Base-by-base conservation (phyloP, 2,888 invertebrate genomes). In the Acrocyrtus sp. region DNA sequence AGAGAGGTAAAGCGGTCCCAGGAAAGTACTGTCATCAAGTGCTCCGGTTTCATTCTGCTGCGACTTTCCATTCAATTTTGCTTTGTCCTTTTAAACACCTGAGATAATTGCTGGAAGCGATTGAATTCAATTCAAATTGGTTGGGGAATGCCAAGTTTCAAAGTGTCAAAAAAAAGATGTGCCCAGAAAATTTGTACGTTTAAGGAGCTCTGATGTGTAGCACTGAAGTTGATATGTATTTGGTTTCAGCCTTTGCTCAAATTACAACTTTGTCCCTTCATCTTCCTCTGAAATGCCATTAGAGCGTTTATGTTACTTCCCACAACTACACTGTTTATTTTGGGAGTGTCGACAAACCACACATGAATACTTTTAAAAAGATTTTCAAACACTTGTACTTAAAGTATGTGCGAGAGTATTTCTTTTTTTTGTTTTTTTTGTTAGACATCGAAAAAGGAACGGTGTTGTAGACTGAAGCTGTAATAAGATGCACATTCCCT, bases 281-380 rank as follows among this genome's bases (percentile, higher is more conserved):
- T n/a, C n/a, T n/a, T n/a, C n/a, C n/a, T n/a, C n/a, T n/a, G n/a
- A n/a, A n/a, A n/a, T n/a, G n/a, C n/a, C n/a, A n/a, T n/a, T 34
- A 12, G 34, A 34, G 34, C 34, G 12, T 34, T 34, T 12, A 34
- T 34, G 6, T 34, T 34, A 34, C 34, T 34, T 34, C 12, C 34
- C 12, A n/a, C n/a, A n/a, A 50, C 29, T 10, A 27, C 26, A 61
- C 21, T 54, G 54, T 54, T 54, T 66, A 66, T 66, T 63, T 56
- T 57, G 70, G 70, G 70, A 70, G 70, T 70, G 62, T 63, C 48
- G 41, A 45, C 54, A 61, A 45, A 69, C 53, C 69, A 62, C 69
- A 58, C 27, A 17, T 19, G 54, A 34, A 17, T 27, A 12, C 34
- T 34, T 12, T 34, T 12, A 8, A 34, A 34, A 34, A 34, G 5